Conservation (phyloP, 1,140 invertebrate species). For the Drosophila nigrodunni region DNA sequence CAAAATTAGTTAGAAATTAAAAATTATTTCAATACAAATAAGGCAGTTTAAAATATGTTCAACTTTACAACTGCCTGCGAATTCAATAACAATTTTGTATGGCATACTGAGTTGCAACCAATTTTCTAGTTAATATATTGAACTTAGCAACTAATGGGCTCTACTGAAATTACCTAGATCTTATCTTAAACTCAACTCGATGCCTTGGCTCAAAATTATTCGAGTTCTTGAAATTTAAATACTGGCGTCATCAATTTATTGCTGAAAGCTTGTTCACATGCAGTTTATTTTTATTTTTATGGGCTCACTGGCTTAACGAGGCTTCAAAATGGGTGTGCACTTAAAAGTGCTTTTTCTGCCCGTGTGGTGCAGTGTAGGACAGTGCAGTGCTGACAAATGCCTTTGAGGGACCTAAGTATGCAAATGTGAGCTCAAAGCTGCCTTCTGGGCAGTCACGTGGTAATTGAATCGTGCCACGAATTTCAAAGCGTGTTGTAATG, state of each 20-base stretch:
- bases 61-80: too few species aligned
- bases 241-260: constrained; percentile 18
- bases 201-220: neutral
- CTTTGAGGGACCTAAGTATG: constrained; percentile 47
- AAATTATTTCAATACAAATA: too few species aligned
- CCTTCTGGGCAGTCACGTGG: constrained; percentile 63
- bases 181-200: too few species aligned
- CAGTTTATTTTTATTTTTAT: constrained; percentile 9
- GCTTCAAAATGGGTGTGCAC: constrained; percentile 30
- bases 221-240: constrained; percentile 7
- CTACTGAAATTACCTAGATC: too few species aligned
- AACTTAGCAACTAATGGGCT: too few species aligned
- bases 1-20: too few species aligned
- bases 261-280: constrained; percentile 2
- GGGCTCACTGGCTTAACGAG: constrained; percentile 19
- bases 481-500: constrained; percentile 76
- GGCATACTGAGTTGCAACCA: too few species aligned
- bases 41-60: too few species aligned
- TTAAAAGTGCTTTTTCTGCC: constrained; percentile 47
- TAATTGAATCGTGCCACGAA: constrained; percentile 79
- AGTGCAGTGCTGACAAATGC: constrained; percentile 36
- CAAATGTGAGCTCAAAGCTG: constrained; percentile 65
- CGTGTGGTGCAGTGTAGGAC: neutral
- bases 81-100: too few species aligned
- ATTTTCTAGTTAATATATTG: too few species aligned